phyloP scores from a whole-genome alignment of 2,113 vertebrate genomes.

The Emberiza fucata region DNA sequence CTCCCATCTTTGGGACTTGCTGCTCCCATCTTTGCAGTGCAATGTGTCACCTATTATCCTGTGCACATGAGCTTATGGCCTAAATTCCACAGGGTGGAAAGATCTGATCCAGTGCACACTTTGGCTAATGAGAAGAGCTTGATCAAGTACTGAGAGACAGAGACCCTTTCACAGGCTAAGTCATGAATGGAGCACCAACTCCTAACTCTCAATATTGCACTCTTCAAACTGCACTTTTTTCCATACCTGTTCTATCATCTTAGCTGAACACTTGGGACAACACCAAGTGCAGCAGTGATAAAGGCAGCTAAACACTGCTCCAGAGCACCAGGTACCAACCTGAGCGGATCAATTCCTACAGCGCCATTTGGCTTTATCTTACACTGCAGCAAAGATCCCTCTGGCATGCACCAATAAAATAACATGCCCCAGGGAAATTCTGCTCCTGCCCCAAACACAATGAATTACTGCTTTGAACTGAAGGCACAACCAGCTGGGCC shows the following conservation, averaged over 20 bases:
- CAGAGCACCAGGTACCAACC: background rate
- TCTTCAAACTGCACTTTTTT: background rate
- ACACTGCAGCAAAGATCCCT: background rate
- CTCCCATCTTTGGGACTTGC: background rate
- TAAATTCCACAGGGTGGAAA: background rate
- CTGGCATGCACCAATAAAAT: background rate
- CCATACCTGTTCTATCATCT: background rate
- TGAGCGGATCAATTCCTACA: background rate
- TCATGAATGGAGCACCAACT: background rate
- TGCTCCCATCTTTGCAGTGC: background rate
- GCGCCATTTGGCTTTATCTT: background rate
- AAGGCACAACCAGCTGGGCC: background rate
- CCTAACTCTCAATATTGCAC: background rate
- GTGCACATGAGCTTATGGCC: background rate
- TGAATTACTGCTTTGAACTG: background rate
- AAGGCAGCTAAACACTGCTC: background rate
- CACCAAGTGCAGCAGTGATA: background rate
- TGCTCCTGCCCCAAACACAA: background rate
- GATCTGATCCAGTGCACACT: background rate
- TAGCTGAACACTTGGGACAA: background rate
- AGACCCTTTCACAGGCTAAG: background rate
- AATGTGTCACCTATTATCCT: background rate
- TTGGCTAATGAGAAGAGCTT: accelerated
- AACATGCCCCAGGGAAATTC: background rate
- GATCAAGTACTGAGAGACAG: background rate